Evolutionary conservation across 1,140 invertebrate genomes (phyloP).

Genomic region (Cotesia chilonis): DNA sequence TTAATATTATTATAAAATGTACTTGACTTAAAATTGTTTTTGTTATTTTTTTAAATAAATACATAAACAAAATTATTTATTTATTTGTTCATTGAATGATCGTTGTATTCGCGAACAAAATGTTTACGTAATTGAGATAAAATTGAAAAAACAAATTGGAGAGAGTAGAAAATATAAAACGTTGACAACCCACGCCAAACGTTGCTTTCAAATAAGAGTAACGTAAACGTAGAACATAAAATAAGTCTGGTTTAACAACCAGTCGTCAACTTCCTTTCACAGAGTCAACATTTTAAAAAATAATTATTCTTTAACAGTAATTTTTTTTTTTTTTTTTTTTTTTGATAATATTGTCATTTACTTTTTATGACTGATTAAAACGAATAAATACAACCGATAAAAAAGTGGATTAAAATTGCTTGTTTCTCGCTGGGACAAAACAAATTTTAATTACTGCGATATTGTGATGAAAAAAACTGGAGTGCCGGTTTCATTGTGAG

Average conservation of each 20-base stretch:
- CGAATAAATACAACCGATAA: too few species aligned
- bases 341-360: background rate
- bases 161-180: background rate
- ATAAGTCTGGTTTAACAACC: constrained; percentile 35
- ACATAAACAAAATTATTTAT: too few species aligned
- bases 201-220: constrained; percentile 12
- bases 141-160: background rate
- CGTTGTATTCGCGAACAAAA: too few species aligned
- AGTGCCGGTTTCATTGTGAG: too few species aligned
- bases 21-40: constrained; percentile 1
- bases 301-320: background rate
- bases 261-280: constrained; percentile 55
- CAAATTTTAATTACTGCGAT: too few species aligned
- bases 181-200: constrained; percentile 51
- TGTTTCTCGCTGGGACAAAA: too few species aligned
- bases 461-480: too few species aligned
- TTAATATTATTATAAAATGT: background rate
- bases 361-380: too few species aligned
- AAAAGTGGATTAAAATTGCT: too few species aligned
- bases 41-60: too few species aligned
- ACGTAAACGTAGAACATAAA: constrained; percentile 14
- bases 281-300: constrained; percentile 27
- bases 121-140: background rate
- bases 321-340: background rate
- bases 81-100: too few species aligned